These are phyloP conservation scores for Mobula hypostoma DNA, from an alignment of 2,113 vertebrate genomes.

Conservation along the genomic window DNA sequence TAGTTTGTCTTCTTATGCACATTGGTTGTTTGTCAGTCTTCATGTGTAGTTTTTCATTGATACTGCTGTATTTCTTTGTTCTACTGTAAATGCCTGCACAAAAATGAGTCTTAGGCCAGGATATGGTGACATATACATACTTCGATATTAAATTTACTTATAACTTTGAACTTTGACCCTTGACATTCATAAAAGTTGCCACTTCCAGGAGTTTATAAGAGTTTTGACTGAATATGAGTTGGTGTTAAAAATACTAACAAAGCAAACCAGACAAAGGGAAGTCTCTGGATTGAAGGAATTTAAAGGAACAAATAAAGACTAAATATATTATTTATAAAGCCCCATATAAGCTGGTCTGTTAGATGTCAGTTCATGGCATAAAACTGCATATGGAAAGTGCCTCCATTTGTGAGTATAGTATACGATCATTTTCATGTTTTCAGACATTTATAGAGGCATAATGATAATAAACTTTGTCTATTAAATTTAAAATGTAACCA, in stretches of 20 bases:
- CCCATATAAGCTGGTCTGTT: background rate
- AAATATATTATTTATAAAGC: background rate
- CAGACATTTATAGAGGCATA: background rate
- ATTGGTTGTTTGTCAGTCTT: no score
- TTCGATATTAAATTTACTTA: no score
- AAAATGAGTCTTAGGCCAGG: no score
- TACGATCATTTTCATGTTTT: background rate
- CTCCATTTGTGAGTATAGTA: background rate
- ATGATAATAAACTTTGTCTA: background rate
- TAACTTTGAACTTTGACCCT: no score
- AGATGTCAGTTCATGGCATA: background rate
- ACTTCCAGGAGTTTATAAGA: background rate
- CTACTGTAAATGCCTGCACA: no score
- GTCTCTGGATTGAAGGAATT: background rate
- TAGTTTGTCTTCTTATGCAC: no score
- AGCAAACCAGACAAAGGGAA: background rate
- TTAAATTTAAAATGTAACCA: background rate
- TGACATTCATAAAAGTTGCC: background rate
- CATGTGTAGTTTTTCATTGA: no score
- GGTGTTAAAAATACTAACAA: background rate
- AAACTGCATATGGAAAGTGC: background rate
- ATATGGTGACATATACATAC: no score
- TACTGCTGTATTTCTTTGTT: no score
- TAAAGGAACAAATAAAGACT: background rate
- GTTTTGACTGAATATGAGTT: background rate